phyloP scores from a whole-genome alignment of 2,113 vertebrate genomes.

The Trachemys scripta region DNA sequence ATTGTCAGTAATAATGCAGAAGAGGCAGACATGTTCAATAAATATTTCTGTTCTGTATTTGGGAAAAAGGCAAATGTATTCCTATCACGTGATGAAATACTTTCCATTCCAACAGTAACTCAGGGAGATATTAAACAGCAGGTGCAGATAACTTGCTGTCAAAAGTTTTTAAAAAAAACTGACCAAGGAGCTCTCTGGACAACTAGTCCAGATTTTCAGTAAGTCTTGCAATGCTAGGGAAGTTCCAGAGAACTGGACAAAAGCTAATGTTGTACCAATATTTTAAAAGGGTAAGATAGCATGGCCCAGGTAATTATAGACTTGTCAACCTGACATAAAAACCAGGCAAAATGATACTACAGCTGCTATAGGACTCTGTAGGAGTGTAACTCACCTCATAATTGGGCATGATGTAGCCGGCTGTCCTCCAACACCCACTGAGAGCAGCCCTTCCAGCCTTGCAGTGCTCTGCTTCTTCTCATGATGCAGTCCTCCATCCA shows the following conservation, averaged over 20 bases:
- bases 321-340: not conserved
- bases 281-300: not conserved
- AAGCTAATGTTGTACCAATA: not conserved
- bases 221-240: not conserved
- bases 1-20: not conserved
- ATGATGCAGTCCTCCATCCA: not conserved
- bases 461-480: not conserved
- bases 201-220: not conserved
- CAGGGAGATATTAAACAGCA: not conserved
- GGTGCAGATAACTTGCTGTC: not conserved
- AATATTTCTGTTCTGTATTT: not conserved
- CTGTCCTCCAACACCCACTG: not conserved
- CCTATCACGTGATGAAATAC: not conserved
- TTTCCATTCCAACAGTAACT: not conserved
- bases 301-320: not conserved
- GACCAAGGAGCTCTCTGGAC: not conserved
- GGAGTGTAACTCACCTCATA: not conserved
- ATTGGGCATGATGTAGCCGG: not conserved
- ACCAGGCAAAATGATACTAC: not conserved
- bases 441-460: not conserved
- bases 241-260: not conserved
- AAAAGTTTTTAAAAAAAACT: not conserved
- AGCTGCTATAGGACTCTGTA: not conserved
- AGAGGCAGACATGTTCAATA: not conserved
- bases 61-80: not conserved